Conservation (phyloP, 64 coral and sea anemone genomes). For the Actinia tenebrosa region DNA sequence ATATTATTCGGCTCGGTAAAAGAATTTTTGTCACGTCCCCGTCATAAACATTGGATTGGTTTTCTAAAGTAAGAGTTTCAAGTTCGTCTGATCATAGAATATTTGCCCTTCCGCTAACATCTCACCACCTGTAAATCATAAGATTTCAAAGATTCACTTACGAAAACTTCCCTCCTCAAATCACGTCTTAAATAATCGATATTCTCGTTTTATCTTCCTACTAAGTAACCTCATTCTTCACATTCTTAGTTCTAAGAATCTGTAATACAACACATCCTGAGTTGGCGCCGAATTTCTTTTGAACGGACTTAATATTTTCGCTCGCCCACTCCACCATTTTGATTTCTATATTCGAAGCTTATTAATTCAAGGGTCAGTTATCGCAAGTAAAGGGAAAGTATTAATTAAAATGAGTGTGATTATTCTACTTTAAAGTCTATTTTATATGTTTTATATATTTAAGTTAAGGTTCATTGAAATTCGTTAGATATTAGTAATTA, state of each 20-base stretch:
- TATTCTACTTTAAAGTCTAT: not conserved
- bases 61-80: not conserved
- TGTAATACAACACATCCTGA: not conserved
- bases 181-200: not conserved
- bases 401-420: not conserved
- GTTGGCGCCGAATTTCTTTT: not conserved
- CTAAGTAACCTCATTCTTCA: not conserved
- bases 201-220: not conserved
- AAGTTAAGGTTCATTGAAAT: not conserved
- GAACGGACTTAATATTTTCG: not conserved
- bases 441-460: not conserved
- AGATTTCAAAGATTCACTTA: too few species aligned
- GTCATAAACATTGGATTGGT: not conserved
- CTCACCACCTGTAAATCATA: too few species aligned
- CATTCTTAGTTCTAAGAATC: too few species aligned
- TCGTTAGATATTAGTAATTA: not conserved
- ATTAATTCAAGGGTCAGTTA: not conserved
- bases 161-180: too few species aligned
- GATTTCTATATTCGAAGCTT: not conserved
- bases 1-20: not conserved
- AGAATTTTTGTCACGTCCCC: not conserved
- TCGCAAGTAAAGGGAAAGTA: not conserved
- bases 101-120: not conserved
- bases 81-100: not conserved
- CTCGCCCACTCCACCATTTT: not conserved